phyloP scores from a whole-genome alignment of 64 coral and sea anemone species.

The Trachythela sp. region DNA sequence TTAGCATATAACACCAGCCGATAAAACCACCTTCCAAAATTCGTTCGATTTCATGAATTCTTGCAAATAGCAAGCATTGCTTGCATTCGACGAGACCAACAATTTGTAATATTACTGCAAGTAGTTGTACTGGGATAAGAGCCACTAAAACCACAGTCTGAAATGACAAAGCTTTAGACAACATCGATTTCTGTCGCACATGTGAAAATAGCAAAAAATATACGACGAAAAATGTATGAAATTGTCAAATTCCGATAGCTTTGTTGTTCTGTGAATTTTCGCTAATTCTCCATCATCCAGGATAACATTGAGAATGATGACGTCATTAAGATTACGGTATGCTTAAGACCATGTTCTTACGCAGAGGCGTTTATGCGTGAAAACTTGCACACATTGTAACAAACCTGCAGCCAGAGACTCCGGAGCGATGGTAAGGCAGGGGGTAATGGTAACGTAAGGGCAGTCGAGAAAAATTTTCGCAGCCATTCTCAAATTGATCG shows the following conservation, averaged over 20 bases:
- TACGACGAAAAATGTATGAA: background rate
- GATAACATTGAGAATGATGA: too few relatives aligned
- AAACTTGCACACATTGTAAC: too few relatives aligned
- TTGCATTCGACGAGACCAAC: background rate
- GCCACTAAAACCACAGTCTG: background rate
- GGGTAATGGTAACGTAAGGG: too few relatives aligned
- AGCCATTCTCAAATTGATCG: too few relatives aligned
- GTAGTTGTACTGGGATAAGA: background rate
- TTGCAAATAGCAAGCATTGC: background rate
- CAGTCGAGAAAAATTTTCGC: too few relatives aligned
- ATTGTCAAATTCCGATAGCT: background rate
- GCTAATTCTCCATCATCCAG: background rate
- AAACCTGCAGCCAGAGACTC: too few relatives aligned
- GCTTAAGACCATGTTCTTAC: too few relatives aligned
- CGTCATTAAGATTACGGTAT: too few relatives aligned
- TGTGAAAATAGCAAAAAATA: background rate
- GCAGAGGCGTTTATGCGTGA: too few relatives aligned
- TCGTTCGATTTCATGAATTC: conserved; percentile 6
- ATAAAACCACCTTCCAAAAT: background rate
- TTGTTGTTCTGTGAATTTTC: background rate
- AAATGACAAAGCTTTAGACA: background rate
- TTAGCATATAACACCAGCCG: background rate
- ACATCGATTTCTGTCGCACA: background rate
- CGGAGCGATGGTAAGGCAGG: too few relatives aligned
- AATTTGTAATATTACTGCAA: background rate